These are phyloP conservation scores for Ecliptopera silaceata DNA, from an alignment of 2,888 invertebrate species.

Conservation along the genomic window DNA sequence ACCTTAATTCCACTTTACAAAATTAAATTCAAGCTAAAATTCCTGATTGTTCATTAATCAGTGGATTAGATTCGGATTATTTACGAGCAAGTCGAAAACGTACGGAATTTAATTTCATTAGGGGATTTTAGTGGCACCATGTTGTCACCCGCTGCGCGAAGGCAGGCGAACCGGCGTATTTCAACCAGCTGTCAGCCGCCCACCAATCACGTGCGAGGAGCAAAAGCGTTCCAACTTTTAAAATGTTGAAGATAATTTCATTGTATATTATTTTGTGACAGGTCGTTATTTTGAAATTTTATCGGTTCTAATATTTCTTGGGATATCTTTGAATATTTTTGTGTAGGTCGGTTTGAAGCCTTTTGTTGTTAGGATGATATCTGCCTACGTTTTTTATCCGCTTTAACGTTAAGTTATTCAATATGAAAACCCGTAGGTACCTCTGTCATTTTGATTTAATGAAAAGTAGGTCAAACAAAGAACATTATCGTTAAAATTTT, in stretches of 20 bases:
- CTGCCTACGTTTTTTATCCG: conserved; percentile 23
- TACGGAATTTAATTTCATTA: conserved; percentile 83
- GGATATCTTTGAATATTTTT: conserved; percentile 48
- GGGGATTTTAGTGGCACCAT: conserved; percentile 77
- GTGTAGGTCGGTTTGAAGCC: conserved; percentile 25
- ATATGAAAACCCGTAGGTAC: background rate
- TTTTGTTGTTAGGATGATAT: conserved; percentile 16
- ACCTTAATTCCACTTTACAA: conserved; percentile 43
- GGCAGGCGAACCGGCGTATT: conserved; percentile 69
- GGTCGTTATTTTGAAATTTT: conserved; percentile 81
- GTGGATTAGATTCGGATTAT: conserved; percentile 79
- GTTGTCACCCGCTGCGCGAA: conserved; percentile 79
- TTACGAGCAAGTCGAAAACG: conserved; percentile 79
- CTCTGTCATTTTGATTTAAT: background rate
- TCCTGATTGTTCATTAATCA: conserved; percentile 74
- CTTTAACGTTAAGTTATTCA: background rate
- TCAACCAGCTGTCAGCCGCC: conserved; percentile 77
- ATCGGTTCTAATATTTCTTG: conserved; percentile 70
- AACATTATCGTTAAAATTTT: conserved; percentile 25
- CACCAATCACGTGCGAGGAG: conserved; percentile 66
- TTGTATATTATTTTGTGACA: conserved; percentile 83
- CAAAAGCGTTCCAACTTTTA: conserved; percentile 69
- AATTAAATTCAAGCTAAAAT: conserved; percentile 58
- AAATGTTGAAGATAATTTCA: conserved; percentile 82
- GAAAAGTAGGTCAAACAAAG: conserved; percentile 21